These are phyloP conservation scores for Anabacerthia variegaticeps DNA, from an alignment of 2,797 vertebrate species.

Conservation along the genomic window DNA sequence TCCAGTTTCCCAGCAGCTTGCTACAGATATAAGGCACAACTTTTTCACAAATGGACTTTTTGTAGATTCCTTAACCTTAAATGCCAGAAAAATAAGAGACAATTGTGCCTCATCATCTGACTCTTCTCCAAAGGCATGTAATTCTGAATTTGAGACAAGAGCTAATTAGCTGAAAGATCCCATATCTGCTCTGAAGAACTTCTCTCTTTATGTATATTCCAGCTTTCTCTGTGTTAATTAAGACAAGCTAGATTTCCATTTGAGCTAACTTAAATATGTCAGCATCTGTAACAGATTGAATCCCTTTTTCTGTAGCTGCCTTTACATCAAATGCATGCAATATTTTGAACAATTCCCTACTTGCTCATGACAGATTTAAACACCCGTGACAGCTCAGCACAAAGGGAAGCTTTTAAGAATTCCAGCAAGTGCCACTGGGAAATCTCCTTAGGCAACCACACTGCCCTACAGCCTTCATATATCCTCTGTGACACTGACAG, in stretches of 20 bases:
- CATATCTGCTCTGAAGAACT: neutral
- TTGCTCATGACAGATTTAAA: slow-evolving; percentile 8
- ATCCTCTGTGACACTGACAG: neutral
- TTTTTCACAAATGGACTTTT: neutral
- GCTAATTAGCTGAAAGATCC: neutral
- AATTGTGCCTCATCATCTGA: neutral
- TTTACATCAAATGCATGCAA: neutral
- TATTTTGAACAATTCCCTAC: slow-evolving; percentile 16
- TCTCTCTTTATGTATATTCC: neutral
- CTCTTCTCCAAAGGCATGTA: neutral
- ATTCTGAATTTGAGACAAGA: neutral
- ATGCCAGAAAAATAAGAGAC: neutral
- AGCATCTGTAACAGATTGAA: slow-evolving; percentile 18
- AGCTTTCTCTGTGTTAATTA: slow-evolving; percentile 1
- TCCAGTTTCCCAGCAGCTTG: neutral
- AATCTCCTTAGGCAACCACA: neutral
- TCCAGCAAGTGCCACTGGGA: neutral
- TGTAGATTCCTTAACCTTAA: neutral
- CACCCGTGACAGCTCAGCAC: neutral
- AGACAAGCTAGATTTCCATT: slow-evolving; percentile 7
- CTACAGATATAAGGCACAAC: neutral
- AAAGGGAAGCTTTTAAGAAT: neutral
- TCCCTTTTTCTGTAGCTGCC: neutral
- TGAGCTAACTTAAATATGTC: slow-evolving; percentile 3
- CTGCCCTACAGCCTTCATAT: neutral